Base-by-base conservation (phyloP, 2,888 invertebrate species). In the Aleiodes leptofemur region DNA sequence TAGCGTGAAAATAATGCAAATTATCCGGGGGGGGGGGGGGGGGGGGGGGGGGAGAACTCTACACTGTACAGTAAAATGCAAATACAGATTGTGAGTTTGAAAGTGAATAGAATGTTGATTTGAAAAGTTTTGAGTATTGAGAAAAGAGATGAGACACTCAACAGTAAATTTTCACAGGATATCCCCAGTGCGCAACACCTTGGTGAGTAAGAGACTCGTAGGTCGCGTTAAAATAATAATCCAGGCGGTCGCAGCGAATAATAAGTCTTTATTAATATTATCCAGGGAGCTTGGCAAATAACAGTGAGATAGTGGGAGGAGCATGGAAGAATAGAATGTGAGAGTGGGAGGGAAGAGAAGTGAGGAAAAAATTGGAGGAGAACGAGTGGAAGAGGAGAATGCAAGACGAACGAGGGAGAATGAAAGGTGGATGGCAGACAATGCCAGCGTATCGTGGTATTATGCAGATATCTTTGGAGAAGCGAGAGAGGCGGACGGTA, bases 181-280 rank as follows among this genome's bases (percentile, higher is more conserved):
- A 4, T 23, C 43, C 43, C 11, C 9, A 9, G 43, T 31, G 57
- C 29, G 57, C 29, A 57, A 34, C 34, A 69, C 13, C 13, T 38
- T 3, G 56, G 34, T 6, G 50, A 59, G 34, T 38, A 61, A 51
- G 50, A 72, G 31, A 75, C 70, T 76, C 51, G 64, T 73, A 72
- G 72, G 77, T 69, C 61, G 69, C 71, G 77, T 73, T 82, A 80
- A 81, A 83, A 85, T 83, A 84, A 85, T 82, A 82, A 83, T 83
- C 80, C 77, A 56, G 53, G 64, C 61, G 79, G 78, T 64, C 55
- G 76, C 74, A 29, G 59, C 75, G 84, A 83, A 83, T 85, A 84
- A 82, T 82, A 82, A 84, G 79, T 79, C 70, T 79, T 79, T 77
- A 80, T 83, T 79, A 79, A 79, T 79, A 77, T 76, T 77, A 38